phyloP scores from a whole-genome alignment of 2,797 vertebrate genomes.

The Protonibea diacanthus region DNA sequence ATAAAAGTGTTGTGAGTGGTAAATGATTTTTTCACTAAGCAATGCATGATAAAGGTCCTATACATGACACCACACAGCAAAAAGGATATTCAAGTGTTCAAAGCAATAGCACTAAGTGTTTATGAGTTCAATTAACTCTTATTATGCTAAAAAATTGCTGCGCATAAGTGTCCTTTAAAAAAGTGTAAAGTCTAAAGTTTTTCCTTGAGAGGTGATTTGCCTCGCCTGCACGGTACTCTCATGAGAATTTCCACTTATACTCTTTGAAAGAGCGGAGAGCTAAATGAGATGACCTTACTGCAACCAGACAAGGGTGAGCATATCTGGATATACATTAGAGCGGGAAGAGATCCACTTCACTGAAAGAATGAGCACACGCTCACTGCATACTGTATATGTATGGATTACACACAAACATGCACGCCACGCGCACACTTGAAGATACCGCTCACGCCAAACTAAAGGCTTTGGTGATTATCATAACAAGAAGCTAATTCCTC shows the following conservation, averaged over 20 bases:
- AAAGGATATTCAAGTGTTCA: conserved; percentile 35
- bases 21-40: conserved; percentile 39
- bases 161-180: conserved; percentile 46
- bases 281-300: conserved; percentile 59
- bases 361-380: conserved; percentile 25
- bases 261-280: conserved; percentile 48
- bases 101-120: conserved; percentile 46
- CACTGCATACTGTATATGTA: conserved; percentile 1
- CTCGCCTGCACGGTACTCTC: conserved; percentile 22
- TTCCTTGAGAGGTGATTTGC: conserved; percentile 43
- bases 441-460: conserved; percentile 30
- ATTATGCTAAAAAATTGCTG: conserved; percentile 23
- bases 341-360: conserved; percentile 42
- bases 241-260: conserved; percentile 50
- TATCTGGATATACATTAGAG: conserved; percentile 39
- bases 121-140: conserved; percentile 38
- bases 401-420: neutral
- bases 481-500: conserved; percentile 40
- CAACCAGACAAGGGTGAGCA: conserved; percentile 55
- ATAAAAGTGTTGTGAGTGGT: conserved; percentile 15
- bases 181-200: conserved; percentile 44
- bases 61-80: neutral
- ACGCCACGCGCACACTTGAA: conserved; percentile 3
- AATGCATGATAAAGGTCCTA: conserved; percentile 30
- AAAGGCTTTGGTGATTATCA: conserved; percentile 50